phyloP scores from a whole-genome alignment of 1,140 invertebrate species.

The Nylanderia fulva region DNA sequence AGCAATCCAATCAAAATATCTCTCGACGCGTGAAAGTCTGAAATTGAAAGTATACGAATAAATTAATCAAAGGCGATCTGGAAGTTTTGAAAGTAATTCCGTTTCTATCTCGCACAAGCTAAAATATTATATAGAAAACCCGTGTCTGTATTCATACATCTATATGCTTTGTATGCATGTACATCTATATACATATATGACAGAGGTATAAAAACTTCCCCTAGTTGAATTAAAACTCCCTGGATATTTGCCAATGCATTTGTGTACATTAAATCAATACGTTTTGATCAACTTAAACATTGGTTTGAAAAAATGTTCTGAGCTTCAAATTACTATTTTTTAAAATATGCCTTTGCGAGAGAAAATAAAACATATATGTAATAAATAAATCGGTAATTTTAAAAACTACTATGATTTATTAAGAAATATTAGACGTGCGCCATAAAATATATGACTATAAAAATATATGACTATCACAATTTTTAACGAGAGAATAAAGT shows the following conservation, averaged over 20 bases:
- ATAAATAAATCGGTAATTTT: background rate
- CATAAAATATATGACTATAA: no score
- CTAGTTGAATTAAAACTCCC: background rate
- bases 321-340: no score
- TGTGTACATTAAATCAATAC: conserved; percentile 23
- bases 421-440: background rate
- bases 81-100: conserved; percentile 36
- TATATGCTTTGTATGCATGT: background rate
- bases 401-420: background rate
- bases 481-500: background rate
- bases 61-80: conserved; percentile 6
- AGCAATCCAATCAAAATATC: conserved; percentile 61
- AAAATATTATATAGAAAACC: background rate
- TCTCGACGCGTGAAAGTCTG: background rate
- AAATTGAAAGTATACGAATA: background rate
- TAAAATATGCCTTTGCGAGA: background rate
- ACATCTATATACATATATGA: background rate
- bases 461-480: background rate
- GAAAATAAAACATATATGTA: background rate
- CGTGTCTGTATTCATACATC: background rate
- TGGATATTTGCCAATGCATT: conserved; percentile 23
- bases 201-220: conserved; percentile 35
- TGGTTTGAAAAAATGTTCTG: background rate
- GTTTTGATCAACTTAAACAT: conserved; percentile 1
- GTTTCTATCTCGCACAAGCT: background rate